These are phyloP conservation scores for Conops quadrifasciatus DNA, from an alignment of 2,888 invertebrate species.

Conservation along the genomic window DNA sequence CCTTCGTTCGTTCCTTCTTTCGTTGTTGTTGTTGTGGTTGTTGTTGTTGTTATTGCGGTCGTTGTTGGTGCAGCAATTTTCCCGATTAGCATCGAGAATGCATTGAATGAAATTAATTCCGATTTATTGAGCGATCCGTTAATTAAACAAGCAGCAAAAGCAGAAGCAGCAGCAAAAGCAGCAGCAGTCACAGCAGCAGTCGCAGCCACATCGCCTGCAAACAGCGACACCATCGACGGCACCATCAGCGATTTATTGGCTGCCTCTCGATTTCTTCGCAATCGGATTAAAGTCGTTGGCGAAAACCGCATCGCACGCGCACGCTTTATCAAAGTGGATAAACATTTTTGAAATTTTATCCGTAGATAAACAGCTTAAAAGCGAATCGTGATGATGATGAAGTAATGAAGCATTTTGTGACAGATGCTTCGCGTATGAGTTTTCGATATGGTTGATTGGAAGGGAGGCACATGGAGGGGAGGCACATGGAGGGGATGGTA, in stretches of 20 bases:
- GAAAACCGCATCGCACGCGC: background rate
- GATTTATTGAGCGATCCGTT: constrained; percentile 33
- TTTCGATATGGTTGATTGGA: background rate
- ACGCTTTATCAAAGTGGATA: background rate
- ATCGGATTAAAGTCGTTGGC: constrained; percentile 23
- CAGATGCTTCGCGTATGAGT: background rate
- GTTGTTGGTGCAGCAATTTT: constrained; percentile 13
- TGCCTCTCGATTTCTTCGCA: constrained; percentile 8
- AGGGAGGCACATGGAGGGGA: too few species aligned
- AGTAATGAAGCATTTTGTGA: background rate
- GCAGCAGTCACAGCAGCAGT: background rate
- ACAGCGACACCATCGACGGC: background rate
- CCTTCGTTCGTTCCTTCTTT: constrained; percentile 7
- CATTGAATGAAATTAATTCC: constrained; percentile 34
- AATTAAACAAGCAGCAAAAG: constrained; percentile 32
- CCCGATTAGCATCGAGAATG: constrained; percentile 18
- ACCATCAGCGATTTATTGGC: constrained; percentile 9
- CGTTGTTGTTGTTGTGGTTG: constrained; percentile 21
- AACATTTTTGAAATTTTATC: constrained; percentile 7
- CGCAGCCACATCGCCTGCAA: constrained; percentile 16
- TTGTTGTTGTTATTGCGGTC: constrained; percentile 15
- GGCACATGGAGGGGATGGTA: too few species aligned
- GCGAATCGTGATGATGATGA: background rate
- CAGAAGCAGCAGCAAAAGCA: background rate
- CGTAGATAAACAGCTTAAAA: constrained; percentile 8